Conservation (phyloP, 2,888 invertebrate species). For the Panorpa germanica region DNA sequence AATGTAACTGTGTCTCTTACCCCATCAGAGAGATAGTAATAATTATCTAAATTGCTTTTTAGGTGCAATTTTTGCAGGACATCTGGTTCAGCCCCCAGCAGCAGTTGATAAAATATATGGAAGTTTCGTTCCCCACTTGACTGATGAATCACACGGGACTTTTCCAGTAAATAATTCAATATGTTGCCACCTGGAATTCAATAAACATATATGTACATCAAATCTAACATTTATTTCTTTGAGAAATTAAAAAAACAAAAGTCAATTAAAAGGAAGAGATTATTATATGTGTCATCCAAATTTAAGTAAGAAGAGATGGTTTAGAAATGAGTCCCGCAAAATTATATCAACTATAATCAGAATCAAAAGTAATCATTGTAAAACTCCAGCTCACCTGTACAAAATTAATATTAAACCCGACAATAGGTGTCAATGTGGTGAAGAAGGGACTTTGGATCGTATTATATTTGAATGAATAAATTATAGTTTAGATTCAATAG, state of each 20-base stretch:
- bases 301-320: no score
- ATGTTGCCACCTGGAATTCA: slow-evolving; percentile 65
- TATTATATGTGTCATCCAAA: no score
- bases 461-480: no score
- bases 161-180: slow-evolving; percentile 75
- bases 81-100: slow-evolving; percentile 51
- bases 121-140: slow-evolving; percentile 73
- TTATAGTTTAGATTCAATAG: no score
- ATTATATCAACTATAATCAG: no score
- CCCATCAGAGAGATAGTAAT: slow-evolving; percentile 59
- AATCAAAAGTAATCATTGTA: no score
- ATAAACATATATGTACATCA: slow-evolving; percentile 6
- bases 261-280: no score
- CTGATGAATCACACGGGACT: slow-evolving; percentile 76
- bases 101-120: slow-evolving; percentile 79
- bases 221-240: slow-evolving; percentile 2
- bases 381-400: no score
- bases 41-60: slow-evolving; percentile 45
- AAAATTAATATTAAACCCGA: no score
- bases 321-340: no score
- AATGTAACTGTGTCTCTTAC: slow-evolving; percentile 34
- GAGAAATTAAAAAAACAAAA: slow-evolving; percentile 1
- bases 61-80: slow-evolving; percentile 44
- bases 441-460: no score
- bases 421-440: no score